phyloP scores from a whole-genome alignment of 2,113 vertebrate genomes.

The Tachysurus fulvidraco region DNA sequence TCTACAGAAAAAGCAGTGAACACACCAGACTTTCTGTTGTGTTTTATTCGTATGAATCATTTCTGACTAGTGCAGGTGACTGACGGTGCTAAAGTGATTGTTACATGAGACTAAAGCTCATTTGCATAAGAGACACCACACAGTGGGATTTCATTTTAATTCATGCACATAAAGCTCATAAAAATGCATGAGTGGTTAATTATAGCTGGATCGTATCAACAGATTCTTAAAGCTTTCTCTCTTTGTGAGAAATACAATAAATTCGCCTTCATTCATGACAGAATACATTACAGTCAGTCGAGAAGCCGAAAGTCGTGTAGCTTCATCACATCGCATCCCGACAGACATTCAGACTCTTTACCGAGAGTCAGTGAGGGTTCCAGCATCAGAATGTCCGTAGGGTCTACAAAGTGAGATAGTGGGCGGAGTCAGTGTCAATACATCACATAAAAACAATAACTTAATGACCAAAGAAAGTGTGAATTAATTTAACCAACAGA shows the following conservation, averaged over 20 bases:
- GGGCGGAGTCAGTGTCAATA: too few relatives aligned
- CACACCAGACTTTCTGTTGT: not conserved
- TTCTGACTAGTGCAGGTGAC: not conserved
- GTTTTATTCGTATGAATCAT: not conserved
- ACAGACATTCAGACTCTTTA: too few relatives aligned
- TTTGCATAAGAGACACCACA: not conserved
- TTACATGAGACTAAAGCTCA: not conserved
- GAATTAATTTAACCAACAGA: too few relatives aligned
- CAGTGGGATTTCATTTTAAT: not conserved
- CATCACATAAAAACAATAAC: too few relatives aligned
- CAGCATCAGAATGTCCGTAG: too few relatives aligned
- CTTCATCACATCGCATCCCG: not conserved
- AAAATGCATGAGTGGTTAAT: conserved; percentile 2
- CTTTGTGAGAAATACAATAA: not conserved
- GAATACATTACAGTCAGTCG: not conserved
- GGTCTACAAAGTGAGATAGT: too few relatives aligned
- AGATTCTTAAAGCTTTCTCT: not conserved
- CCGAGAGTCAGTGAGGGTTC: too few relatives aligned
- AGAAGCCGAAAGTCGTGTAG: not conserved
- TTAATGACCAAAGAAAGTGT: too few relatives aligned
- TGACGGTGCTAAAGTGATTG: not conserved
- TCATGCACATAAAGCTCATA: not conserved
- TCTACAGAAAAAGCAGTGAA: not conserved
- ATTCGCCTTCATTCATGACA: not conserved
- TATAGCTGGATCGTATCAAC: not conserved